Base-by-base conservation (phyloP, 2,797 vertebrate species). In the Catharus ustulatus region DNA sequence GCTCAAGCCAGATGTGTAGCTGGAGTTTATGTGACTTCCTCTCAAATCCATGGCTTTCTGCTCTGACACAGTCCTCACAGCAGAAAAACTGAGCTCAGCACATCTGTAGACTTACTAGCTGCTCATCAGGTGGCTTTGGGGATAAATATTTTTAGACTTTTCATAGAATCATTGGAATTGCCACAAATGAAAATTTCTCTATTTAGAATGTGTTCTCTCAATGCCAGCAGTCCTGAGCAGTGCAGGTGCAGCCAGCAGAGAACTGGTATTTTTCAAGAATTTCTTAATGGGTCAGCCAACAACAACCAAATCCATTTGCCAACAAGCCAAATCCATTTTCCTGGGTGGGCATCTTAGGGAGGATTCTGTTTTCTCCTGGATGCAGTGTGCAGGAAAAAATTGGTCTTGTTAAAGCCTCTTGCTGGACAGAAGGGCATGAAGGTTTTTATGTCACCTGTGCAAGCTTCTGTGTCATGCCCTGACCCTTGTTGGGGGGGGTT, bases 391-490 rank as follows among this genome's bases (percentile, higher is more conserved):
- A 77, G 62, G 0, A 3, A 40, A 84, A 75, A 4, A 9, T 2
- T 32, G 34, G 9, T 18, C 57, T 67, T 63, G 34, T 80, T 80
- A 84, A 84, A 86, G 14, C 15, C 27, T 48, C 45, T 72, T 26
- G 27, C 29, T 58, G 52, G 29, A 51, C 30, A 72, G 43, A 57
- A 58, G 38, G 19, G 9, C 9, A 13, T 3, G 15, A 82, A 62
- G 27, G 54, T 4, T 32, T 67, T 61, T n/a, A 22, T 58, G 57
- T 36, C 6, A 1, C 27, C 22, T 45, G 10, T 38, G 27, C 59
- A 69, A 42, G 73, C 13, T 49, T 32, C 0, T 0, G 1, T 38
- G 42, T 45, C 14, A 1, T 6, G 23, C 18, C 45, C 67, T 1
- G 4, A 64, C 18, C 15, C 5, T 71, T 89, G 34, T 69, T 27